phyloP scores from a whole-genome alignment of 2,888 invertebrate genomes.

The Ischnura elegans region DNA sequence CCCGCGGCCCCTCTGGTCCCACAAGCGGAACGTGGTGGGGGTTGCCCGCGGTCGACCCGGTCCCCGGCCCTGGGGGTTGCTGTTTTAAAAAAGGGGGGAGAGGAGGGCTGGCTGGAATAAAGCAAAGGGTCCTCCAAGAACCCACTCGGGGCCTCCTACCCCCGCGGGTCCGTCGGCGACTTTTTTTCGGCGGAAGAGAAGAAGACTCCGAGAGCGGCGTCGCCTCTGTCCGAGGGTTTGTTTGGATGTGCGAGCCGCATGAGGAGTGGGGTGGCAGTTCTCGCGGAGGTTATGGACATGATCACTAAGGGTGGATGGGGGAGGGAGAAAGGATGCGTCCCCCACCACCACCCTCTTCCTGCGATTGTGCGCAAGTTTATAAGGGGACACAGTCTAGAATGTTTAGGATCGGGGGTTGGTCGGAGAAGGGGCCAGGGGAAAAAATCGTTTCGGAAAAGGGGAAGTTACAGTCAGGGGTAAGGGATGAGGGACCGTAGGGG shows the following conservation, averaged over 20 bases:
- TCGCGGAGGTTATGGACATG: not conserved
- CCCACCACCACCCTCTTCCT: not conserved
- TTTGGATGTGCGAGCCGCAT: not conserved
- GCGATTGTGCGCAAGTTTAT: conserved; percentile 26
- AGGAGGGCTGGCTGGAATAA: not conserved
- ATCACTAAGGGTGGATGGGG: not conserved
- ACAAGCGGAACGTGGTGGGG: not conserved
- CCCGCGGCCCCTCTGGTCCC: conserved; percentile 11
- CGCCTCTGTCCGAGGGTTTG: not conserved
- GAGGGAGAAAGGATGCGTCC: not conserved
- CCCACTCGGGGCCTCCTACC: not conserved
- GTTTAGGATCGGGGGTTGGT: not conserved
- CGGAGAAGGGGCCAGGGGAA: not conserved
- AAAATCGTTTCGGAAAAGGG: not conserved
- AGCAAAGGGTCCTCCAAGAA: not conserved
- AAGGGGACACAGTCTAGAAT: not conserved
- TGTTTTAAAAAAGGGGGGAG: not conserved
- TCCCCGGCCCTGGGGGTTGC: not conserved
- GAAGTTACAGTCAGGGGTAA: not conserved
- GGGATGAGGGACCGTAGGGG: not conserved
- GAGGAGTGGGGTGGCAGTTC: not conserved
- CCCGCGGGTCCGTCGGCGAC: conserved; percentile 6
- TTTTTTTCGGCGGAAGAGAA: not conserved
- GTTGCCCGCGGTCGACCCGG: not conserved
- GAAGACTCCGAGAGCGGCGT: not conserved